Conservation (phyloP, 2,113 vertebrate genomes). For the Cinclus cinclus region DNA sequence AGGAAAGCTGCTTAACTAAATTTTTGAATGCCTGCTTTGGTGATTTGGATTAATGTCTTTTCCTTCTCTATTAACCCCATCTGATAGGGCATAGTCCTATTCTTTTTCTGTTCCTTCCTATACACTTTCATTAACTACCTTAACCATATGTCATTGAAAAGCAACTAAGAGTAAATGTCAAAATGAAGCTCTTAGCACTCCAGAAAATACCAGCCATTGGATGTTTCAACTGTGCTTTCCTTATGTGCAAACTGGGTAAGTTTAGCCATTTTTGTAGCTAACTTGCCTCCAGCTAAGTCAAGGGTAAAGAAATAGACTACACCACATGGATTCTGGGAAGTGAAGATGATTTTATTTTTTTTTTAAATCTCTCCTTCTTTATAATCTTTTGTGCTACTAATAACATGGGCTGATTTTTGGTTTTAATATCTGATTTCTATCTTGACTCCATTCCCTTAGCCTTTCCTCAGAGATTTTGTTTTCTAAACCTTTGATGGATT, state of each 20-base stretch:
- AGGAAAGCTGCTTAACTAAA: background rate
- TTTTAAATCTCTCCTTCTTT: slow-evolving; percentile 14
- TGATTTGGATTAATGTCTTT: background rate
- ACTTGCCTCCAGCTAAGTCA: background rate
- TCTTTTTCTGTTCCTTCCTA: background rate
- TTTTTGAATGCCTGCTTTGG: background rate
- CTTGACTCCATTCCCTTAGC: slow-evolving; percentile 59
- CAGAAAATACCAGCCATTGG: background rate
- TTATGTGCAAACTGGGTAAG: background rate
- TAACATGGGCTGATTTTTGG: slow-evolving; percentile 29
- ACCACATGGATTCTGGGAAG: background rate
- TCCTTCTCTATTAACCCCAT: background rate
- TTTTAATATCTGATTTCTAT: slow-evolving; percentile 63
- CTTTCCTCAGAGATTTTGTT: slow-evolving; percentile 47
- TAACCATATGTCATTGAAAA: background rate
- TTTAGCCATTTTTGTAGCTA: background rate
- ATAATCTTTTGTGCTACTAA: slow-evolving; percentile 53
- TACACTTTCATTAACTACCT: background rate
- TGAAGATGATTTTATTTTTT: background rate
- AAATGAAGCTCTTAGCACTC: background rate
- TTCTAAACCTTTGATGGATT: slow-evolving; percentile 64
- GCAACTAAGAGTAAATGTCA: background rate
- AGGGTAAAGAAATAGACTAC: slow-evolving; percentile 1
- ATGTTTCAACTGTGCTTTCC: background rate
- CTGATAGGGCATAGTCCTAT: background rate